These are phyloP conservation scores for Aptenodytes forsteri DNA, from an alignment of 2,113 vertebrate species.

Conservation along the genomic window DNA sequence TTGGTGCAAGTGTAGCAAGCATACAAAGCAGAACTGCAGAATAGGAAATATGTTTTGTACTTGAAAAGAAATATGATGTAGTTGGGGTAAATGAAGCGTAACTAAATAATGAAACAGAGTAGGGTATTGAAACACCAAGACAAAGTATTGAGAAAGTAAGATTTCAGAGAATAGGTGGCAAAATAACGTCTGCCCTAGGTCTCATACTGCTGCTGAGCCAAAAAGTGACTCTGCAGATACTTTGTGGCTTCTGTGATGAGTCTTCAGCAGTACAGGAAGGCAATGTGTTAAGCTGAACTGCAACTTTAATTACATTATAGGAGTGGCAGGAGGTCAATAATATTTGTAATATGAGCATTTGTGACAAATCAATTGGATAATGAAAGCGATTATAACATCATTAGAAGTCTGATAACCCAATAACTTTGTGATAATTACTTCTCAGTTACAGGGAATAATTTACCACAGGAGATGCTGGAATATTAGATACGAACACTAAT, in stretches of 20 bases:
- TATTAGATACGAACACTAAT: background rate
- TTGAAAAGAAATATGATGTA: background rate
- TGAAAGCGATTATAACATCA: conserved; percentile 1
- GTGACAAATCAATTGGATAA: conserved; percentile 41
- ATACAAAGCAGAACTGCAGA: background rate
- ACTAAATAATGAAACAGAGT: background rate
- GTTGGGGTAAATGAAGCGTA: background rate
- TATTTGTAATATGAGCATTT: conserved; percentile 11
- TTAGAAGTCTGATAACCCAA: conserved; percentile 42
- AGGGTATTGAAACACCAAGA: background rate
- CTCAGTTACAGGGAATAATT: conserved; percentile 14
- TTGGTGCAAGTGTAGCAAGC: background rate
- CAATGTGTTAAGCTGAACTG: background rate
- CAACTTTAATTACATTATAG: background rate
- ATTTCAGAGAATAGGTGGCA: background rate
- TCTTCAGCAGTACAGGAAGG: background rate
- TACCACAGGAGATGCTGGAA: background rate
- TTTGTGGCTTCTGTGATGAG: background rate
- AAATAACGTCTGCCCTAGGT: background rate
- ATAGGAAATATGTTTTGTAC: background rate
- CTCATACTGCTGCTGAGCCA: background rate
- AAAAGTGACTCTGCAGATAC: background rate
- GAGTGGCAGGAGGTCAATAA: conserved; percentile 5
- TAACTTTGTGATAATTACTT: conserved; percentile 38
- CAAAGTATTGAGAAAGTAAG: background rate